Percentiles rank a stretch among this genome's conserved stretches.
Evolutionary conservation across 2,888 invertebrate genomes (phyloP).

Genomic region (Eudemis profundana): DNA sequence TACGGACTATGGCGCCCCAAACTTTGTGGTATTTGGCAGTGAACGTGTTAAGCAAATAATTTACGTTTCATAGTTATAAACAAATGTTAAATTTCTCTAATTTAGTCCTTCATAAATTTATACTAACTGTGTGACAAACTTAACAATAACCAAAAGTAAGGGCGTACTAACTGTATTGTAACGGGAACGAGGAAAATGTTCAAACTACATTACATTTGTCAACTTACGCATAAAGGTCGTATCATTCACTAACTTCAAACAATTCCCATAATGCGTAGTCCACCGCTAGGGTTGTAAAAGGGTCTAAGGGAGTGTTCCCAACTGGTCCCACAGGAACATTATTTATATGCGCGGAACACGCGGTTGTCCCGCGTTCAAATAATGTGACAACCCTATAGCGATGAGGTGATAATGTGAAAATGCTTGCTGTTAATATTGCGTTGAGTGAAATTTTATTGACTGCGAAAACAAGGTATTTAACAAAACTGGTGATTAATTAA

Average conservation of each 20-base stretch:
- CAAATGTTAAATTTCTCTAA: not conserved
- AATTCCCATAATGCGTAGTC: conserved; percentile 44
- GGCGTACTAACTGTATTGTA: conserved; percentile 2
- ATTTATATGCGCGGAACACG: conserved; percentile 59
- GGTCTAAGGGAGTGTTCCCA: conserved; percentile 61
- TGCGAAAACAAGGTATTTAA: not conserved
- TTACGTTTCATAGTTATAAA: not conserved
- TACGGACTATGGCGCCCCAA: too few species aligned
- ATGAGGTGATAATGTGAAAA: conserved; percentile 24
- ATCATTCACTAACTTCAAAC: conserved; percentile 46
- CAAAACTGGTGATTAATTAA: not conserved
- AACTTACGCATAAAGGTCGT: conserved; percentile 27
- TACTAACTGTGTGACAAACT: not conserved
- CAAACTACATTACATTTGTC: conserved; percentile 20
- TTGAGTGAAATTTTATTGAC: conserved; percentile 1
- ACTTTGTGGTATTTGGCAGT: too few species aligned
- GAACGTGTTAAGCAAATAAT: too few species aligned
- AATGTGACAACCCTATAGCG: conserved; percentile 56
- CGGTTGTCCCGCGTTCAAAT: conserved; percentile 58
- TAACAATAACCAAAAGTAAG: not conserved
- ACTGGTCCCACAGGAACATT: conserved; percentile 68
- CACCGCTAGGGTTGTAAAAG: conserved; percentile 63
- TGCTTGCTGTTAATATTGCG: conserved; percentile 7
- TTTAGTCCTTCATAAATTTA: not conserved
- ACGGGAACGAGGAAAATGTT: not conserved